phyloP scores from a whole-genome alignment of 1,140 invertebrate genomes.

The Pygmarrhopalites habei region DNA sequence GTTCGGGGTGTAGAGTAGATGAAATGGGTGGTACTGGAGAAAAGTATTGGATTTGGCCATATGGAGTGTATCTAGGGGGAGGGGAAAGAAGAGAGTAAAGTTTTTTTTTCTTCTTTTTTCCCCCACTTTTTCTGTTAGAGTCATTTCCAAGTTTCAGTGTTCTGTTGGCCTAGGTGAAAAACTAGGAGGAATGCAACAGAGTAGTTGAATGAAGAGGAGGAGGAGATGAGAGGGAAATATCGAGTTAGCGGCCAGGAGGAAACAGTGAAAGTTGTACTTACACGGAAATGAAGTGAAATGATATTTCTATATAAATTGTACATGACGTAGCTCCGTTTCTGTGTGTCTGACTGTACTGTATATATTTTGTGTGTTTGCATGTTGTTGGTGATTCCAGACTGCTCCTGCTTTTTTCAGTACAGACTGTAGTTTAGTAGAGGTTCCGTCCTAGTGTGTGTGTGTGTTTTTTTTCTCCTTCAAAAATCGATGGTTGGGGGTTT shows the following conservation, averaged over 20 bases:
- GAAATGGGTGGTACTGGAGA: no score
- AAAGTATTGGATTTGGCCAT: no score
- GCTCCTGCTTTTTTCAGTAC: no score
- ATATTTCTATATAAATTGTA: slow-evolving; percentile 31
- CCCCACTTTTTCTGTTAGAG: no score
- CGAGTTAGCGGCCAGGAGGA: slow-evolving; percentile 1
- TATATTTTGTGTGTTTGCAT: no score
- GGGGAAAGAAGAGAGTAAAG: no score
- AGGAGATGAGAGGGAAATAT: neutral
- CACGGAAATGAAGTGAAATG: slow-evolving; percentile 22
- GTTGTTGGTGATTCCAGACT: slow-evolving; percentile 6
- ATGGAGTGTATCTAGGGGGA: no score
- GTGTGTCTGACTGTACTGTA: no score
- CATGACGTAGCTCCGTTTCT: slow-evolving; percentile 5
- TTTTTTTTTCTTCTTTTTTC: no score
- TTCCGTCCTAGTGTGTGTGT: neutral
- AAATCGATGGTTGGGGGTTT: slow-evolving; percentile 20
- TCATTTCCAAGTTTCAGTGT: no score
- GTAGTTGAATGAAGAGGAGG: neutral
- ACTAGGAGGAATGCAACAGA: no score
- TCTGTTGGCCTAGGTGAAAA: no score
- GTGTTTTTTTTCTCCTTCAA: slow-evolving; percentile 9
- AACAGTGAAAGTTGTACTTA: slow-evolving; percentile 8
- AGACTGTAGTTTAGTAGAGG: neutral
- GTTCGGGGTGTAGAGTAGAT: neutral